Evolutionary conservation across 2,888 invertebrate species (phyloP), one percentile per base, ranked within the genome.

Genomic region (Hypsopygia costalis): DNA sequence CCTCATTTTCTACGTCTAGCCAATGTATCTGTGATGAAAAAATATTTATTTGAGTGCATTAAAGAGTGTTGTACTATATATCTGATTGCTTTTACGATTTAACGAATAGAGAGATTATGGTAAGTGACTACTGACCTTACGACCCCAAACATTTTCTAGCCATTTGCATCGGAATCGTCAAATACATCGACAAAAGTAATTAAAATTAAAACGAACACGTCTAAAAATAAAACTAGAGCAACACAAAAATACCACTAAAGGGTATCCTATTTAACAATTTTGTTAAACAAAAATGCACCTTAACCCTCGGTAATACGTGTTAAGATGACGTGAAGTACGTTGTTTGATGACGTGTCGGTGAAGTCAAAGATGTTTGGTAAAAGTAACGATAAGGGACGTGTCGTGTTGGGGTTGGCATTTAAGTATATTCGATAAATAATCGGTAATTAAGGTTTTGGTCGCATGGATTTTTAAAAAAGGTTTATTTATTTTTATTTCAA

Each of bases 351-450:
- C 51, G 52, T 52, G 56, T 45, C 35, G 41, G 43, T 45, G 44
- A 47, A 46, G 40, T 36, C 39, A 45, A 44, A 58, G 55, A 58
- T 56, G 52, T 52, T 49, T 51, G 41, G 49, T 48, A 43, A 49
- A 42, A 43, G 41, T 4, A 11, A 44, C 42, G 58, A 58, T 58
- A 62, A 57, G 44, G 27, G 16, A 16, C 40, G 43, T 57, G 51
- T 53, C 56, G 58, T 54, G 59, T 48, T 45, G 55, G 47, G 53
- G 52, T 59, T 46, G 49, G 49, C 51, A 55, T 53, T 59, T 56
- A 55, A 51, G 43, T 50, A 30, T 39, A 48, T 47, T 49, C 47
- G 35, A 4, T 16, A 55, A 52, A 60, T 51, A 50, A 41, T 49
- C 43, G 39, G 37, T 47, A 45, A 47, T 52, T 44, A 51, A 41